phyloP scores from a whole-genome alignment of 2,797 vertebrate species.

The Siniperca undulata region DNA sequence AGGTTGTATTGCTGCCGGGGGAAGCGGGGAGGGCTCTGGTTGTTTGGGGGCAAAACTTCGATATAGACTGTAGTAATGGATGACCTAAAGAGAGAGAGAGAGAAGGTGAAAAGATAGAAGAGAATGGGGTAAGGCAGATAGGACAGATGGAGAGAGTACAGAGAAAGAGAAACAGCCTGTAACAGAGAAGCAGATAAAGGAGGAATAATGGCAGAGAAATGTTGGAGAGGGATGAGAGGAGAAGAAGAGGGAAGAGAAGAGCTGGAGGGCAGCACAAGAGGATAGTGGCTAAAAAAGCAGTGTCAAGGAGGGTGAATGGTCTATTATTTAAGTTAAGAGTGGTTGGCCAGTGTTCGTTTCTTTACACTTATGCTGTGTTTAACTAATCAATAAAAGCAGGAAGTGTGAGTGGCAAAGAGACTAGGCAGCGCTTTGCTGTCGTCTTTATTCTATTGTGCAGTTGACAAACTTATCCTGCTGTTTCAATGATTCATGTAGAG shows the following conservation, averaged over 20 bases:
- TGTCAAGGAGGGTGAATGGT: slow-evolving; percentile 44
- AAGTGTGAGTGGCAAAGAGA: slow-evolving; percentile 33
- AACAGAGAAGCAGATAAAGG: slow-evolving; percentile 36
- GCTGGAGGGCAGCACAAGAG: slow-evolving; percentile 24
- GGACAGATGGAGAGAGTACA: background rate
- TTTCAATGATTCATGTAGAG: slow-evolving; percentile 19
- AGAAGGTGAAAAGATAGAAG: slow-evolving; percentile 24
- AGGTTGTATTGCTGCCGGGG: slow-evolving; percentile 92
- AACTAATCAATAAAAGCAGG: slow-evolving; percentile 62
- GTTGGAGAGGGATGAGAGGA: slow-evolving; percentile 14
- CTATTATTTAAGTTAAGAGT: slow-evolving; percentile 60
- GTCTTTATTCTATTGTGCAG: background rate
- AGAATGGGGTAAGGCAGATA: background rate
- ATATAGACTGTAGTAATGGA: slow-evolving; percentile 99
- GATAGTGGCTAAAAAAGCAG: slow-evolving; percentile 13
- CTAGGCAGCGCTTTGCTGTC: slow-evolving; percentile 1
- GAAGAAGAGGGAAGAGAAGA: background rate
- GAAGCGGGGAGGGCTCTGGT: slow-evolving; percentile 97
- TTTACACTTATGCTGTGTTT: slow-evolving; percentile 62
- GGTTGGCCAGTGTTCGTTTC: slow-evolving; percentile 53
- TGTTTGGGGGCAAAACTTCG: slow-evolving; percentile 97
- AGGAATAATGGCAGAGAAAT: slow-evolving; percentile 11
- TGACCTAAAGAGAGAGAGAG: slow-evolving; percentile 82
- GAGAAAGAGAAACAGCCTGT: slow-evolving; percentile 21
- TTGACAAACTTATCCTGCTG: slow-evolving; percentile 19